phyloP scores from a whole-genome alignment of 1,140 invertebrate genomes.

The Brachionus manjavacas region DNA sequence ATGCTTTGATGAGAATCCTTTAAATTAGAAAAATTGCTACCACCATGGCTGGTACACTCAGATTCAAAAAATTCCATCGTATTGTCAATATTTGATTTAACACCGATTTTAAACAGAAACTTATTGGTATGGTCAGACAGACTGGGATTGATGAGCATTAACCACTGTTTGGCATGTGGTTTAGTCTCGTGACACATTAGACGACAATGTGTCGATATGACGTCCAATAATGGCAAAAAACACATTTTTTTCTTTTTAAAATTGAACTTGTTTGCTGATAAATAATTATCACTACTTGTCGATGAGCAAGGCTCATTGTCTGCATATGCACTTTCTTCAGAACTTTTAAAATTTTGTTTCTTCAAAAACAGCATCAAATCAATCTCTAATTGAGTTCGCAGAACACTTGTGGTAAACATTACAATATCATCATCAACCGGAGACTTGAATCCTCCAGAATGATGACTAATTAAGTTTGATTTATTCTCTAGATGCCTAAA shows the following conservation, averaged over 20 bases:
- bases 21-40: slow-evolving; percentile 20
- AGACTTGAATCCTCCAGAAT: background rate
- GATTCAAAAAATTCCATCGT: slow-evolving; percentile 51
- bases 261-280: slow-evolving; percentile 44
- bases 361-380: slow-evolving; percentile 32
- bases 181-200: slow-evolving; percentile 32
- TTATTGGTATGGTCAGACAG: background rate
- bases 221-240: slow-evolving; percentile 60
- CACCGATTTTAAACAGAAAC: slow-evolving; percentile 38
- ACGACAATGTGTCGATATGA: slow-evolving; percentile 14
- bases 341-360: background rate
- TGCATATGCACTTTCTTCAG: slow-evolving; percentile 62
- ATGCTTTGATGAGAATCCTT: slow-evolving; percentile 26
- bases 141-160: background rate
- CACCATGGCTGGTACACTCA: background rate
- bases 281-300: slow-evolving; percentile 70
- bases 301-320: slow-evolving; percentile 70
- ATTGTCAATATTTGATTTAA: slow-evolving; percentile 47
- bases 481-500: background rate
- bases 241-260: slow-evolving; percentile 68
- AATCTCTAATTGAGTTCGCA: slow-evolving; percentile 29
- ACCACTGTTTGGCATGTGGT: slow-evolving; percentile 24
- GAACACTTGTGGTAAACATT: slow-evolving; percentile 31
- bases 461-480: background rate
- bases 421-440: slow-evolving; percentile 18